Percentiles rank a stretch among this genome's conserved stretches.
Evolutionary conservation across 2,888 invertebrate species (phyloP).

Genomic region (Cepaea hortensis): DNA sequence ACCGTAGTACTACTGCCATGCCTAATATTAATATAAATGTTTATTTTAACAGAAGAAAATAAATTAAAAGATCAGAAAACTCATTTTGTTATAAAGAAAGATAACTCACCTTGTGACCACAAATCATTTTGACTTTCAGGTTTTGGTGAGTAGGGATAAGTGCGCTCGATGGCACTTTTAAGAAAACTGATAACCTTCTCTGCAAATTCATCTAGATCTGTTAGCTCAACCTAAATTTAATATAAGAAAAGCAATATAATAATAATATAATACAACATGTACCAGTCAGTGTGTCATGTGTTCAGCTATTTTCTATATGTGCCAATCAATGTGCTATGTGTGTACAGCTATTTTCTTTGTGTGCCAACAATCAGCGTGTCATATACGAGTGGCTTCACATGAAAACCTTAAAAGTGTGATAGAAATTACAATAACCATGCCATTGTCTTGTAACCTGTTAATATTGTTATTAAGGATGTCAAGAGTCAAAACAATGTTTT

Average conservation of each 20-base stretch:
- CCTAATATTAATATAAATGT: too few relatives aligned
- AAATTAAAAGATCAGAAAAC: not conserved
- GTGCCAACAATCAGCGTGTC: not conserved
- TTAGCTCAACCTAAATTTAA: constrained; percentile 60
- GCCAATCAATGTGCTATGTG: too few relatives aligned
- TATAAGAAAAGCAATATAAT: too few relatives aligned
- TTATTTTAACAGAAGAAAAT: not conserved
- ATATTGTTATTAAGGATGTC: too few relatives aligned
- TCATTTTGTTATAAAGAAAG: not conserved
- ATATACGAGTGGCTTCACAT: not conserved
- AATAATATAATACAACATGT: not conserved
- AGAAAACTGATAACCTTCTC: constrained; percentile 65
- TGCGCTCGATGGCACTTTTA: constrained; percentile 62
- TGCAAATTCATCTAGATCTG: constrained; percentile 66
- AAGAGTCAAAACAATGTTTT: too few relatives aligned
- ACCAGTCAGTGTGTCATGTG: not conserved
- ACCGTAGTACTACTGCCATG: too few relatives aligned
- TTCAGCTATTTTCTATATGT: not conserved
- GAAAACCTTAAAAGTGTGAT: too few relatives aligned
- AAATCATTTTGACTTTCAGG: constrained; percentile 35
- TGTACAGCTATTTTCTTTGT: too few relatives aligned
- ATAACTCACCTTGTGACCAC: constrained; percentile 51
- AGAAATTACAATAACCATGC: too few relatives aligned
- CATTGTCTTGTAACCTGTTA: too few relatives aligned
- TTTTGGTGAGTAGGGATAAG: constrained; percentile 56